Evolutionary conservation across 2,797 vertebrate species (phyloP).

Genomic region (Molossus alvarezi): DNA sequence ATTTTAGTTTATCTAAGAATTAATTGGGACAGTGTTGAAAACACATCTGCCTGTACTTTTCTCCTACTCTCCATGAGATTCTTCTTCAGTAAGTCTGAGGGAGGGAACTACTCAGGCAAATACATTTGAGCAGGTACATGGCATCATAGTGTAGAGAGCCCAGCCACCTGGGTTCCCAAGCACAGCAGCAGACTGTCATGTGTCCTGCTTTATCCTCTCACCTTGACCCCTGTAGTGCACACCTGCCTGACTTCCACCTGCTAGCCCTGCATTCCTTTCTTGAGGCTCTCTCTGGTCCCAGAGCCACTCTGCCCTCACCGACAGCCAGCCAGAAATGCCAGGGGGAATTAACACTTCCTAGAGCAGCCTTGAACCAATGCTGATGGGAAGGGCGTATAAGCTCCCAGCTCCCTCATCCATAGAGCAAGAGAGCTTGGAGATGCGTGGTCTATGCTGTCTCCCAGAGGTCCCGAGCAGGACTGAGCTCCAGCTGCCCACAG

Average conservation of each 20-base stretch:
- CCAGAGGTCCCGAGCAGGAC: background rate
- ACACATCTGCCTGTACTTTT: background rate
- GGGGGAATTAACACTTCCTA: background rate
- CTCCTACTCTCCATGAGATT: background rate
- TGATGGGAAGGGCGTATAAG: too few species aligned
- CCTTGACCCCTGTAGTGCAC: background rate
- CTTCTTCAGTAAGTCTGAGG: background rate
- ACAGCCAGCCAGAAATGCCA: background rate
- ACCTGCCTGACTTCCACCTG: background rate
- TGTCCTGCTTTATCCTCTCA: background rate
- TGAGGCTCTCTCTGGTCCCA: background rate
- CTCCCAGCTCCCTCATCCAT: background rate
- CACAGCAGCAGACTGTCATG: too few species aligned
- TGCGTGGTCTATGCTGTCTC: background rate
- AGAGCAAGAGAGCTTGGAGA: background rate
- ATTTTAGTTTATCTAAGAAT: background rate
- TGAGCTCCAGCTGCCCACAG: background rate
- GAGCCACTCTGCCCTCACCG: slow-evolving; percentile 5
- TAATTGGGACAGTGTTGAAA: background rate
- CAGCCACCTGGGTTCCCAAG: background rate
- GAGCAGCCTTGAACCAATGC: background rate
- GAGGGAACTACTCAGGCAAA: background rate
- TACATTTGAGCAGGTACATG: background rate
- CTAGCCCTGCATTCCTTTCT: background rate
- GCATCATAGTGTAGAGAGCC: background rate